A percentile compares a stretch with the other conserved stretches of the same genome.
These are phyloP conservation scores for Drosophila ercepeae DNA, from an alignment of 1,140 invertebrate genomes.

Conservation along the genomic window DNA sequence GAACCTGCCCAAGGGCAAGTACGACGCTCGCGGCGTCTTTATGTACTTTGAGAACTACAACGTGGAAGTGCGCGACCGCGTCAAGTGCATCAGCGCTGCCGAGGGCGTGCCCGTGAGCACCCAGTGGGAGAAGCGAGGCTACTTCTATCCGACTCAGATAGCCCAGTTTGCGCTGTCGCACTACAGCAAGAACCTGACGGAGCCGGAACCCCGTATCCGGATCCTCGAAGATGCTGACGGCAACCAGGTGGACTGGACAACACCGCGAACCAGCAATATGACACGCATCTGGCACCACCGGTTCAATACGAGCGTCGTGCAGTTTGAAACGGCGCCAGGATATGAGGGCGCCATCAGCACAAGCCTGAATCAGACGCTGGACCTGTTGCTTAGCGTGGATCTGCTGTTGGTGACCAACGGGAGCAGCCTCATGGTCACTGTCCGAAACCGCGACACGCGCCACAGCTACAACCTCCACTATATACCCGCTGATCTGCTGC, in stretches of 20 bases:
- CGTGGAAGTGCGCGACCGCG: slow-evolving; percentile 95
- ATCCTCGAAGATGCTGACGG: slow-evolving; percentile 90
- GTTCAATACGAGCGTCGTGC: slow-evolving; percentile 86
- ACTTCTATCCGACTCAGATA: slow-evolving; percentile 99
- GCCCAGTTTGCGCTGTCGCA: slow-evolving; percentile 98
- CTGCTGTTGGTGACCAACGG: slow-evolving; percentile 90
- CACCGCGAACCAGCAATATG: slow-evolving; percentile 87
- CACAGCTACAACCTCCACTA: slow-evolving; percentile 93
- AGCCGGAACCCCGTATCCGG: slow-evolving; percentile 88
- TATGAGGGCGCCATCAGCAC: slow-evolving; percentile 88
- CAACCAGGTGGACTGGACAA: slow-evolving; percentile 87
- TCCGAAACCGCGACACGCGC: slow-evolving; percentile 91
- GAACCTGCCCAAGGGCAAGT: slow-evolving; percentile 93
- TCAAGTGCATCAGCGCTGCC: slow-evolving; percentile 96
- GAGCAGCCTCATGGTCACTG: slow-evolving; percentile 90
- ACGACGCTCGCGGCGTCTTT: slow-evolving; percentile 94
- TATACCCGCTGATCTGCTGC: slow-evolving; percentile 89
- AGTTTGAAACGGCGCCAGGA: slow-evolving; percentile 89
- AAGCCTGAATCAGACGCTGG: slow-evolving; percentile 88
- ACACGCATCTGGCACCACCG: slow-evolving; percentile 86
- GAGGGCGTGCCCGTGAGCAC: slow-evolving; percentile 97
- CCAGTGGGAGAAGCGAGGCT: slow-evolving; percentile 97
- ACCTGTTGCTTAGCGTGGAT: slow-evolving; percentile 92
- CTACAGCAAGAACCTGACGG: slow-evolving; percentile 96
- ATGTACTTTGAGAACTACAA: slow-evolving; percentile 99